Evolutionary conservation across 2,888 invertebrate genomes (phyloP).

Genomic region (Girardia tigrina): DNA sequence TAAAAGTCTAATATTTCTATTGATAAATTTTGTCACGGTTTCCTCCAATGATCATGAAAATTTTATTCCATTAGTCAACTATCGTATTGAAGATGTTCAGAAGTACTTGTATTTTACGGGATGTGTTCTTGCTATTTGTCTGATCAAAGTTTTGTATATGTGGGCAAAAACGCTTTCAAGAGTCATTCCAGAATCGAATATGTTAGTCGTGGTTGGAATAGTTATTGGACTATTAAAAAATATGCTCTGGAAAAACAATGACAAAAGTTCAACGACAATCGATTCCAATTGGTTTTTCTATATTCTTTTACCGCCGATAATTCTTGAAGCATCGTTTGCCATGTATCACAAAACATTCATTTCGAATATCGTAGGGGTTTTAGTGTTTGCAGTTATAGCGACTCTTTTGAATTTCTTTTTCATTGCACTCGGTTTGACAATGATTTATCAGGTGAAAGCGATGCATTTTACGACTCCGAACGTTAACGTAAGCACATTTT

Average conservation of each 20-base stretch:
- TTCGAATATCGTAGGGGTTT: slow-evolving; percentile 54
- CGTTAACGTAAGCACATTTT: slow-evolving; percentile 40
- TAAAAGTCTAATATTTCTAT: no score
- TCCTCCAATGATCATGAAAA: no score
- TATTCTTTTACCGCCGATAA: slow-evolving; percentile 54
- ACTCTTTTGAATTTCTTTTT: slow-evolving; percentile 45
- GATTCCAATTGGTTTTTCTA: slow-evolving; percentile 52
- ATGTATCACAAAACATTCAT: slow-evolving; percentile 54
- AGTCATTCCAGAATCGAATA: not conserved
- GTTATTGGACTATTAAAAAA: not conserved
- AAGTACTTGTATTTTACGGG: no score
- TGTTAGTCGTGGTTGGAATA: slow-evolving; percentile 14
- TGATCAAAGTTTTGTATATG: not conserved
- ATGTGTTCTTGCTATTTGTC: not conserved
- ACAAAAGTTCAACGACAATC: slow-evolving; percentile 50
- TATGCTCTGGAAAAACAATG: not conserved
- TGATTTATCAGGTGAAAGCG: slow-evolving; percentile 41
- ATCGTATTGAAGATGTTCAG: no score
- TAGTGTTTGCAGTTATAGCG: slow-evolving; percentile 54
- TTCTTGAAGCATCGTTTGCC: slow-evolving; percentile 55
- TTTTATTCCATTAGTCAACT: no score
- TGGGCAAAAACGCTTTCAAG: not conserved
- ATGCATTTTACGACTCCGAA: slow-evolving; percentile 49
- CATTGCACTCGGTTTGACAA: slow-evolving; percentile 42
- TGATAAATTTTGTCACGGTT: no score